A percentile compares a stretch with the other conserved stretches of the same genome.
phyloP scores from a whole-genome alignment of 2,113 vertebrate species.

The Petaurus breviceps region DNA sequence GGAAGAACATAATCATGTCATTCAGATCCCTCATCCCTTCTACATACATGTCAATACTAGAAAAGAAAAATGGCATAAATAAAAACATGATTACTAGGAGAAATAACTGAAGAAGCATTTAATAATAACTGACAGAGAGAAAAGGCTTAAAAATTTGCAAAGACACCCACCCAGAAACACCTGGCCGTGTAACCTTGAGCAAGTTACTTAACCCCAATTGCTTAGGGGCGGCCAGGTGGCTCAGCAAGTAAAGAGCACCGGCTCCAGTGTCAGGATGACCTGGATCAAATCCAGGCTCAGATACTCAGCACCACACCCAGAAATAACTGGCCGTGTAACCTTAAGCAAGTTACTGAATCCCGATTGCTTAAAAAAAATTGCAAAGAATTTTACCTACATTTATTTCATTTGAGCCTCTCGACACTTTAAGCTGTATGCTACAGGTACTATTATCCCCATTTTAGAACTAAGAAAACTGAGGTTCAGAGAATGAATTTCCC shows the following conservation, averaged over 20 bases:
- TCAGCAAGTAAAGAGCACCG: too few species aligned
- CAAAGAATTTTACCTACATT: not conserved
- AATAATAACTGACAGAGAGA: not conserved
- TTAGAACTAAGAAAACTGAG: not conserved
- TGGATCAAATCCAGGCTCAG: too few species aligned
- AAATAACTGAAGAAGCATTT: not conserved
- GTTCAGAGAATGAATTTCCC: not conserved
- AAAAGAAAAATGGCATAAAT: conserved; percentile 37
- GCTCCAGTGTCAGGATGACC: too few species aligned
- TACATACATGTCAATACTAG: conserved; percentile 91
- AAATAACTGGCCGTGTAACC: too few species aligned
- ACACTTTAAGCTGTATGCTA: not conserved
- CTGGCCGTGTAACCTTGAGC: too few species aligned
- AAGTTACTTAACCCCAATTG: too few species aligned
- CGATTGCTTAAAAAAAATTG: too few species aligned
- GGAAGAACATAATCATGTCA: conserved; percentile 84
- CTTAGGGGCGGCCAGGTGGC: too few species aligned
- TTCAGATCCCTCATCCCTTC: conserved; percentile 90
- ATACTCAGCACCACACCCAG: too few species aligned
- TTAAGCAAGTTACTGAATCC: too few species aligned
- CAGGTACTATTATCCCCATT: not conserved
- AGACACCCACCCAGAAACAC: too few species aligned
- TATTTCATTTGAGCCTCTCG: not conserved
- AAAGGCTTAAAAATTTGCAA: not conserved
- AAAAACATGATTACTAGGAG: conserved; percentile 15